Evolutionary conservation across 1,140 invertebrate genomes (phyloP).

Genomic region (Drosophila busckii): DNA sequence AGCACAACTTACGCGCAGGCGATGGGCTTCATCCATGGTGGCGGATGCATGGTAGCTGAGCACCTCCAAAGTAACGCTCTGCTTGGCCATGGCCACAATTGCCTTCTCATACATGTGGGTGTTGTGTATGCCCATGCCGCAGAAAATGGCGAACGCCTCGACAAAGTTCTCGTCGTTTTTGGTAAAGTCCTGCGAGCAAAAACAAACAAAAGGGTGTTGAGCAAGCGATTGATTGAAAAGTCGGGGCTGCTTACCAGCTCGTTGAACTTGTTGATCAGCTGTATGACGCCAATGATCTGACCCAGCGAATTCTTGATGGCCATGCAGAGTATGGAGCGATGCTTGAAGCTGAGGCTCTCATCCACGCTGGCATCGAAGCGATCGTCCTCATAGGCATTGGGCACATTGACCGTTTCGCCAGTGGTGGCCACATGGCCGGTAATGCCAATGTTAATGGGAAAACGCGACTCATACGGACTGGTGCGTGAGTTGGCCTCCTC

Average conservation of each 20-base stretch:
- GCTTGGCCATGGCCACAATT: conserved; percentile 95
- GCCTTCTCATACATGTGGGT: conserved; percentile 98
- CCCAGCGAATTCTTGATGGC: conserved; percentile 93
- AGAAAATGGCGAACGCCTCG: conserved; percentile 98
- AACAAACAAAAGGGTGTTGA: neutral
- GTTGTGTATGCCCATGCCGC: conserved; percentile 98
- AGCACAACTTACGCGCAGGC: conserved; percentile 86
- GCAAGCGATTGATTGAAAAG: neutral
- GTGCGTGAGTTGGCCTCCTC: conserved; percentile 88
- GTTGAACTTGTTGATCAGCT: conserved; percentile 95
- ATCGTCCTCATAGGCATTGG: conserved; percentile 93
- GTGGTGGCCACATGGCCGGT: conserved; percentile 97
- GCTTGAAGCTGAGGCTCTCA: conserved; percentile 87
- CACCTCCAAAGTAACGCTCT: conserved; percentile 96
- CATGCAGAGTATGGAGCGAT: conserved; percentile 93
- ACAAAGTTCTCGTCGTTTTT: conserved; percentile 96
- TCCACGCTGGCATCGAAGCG: conserved; percentile 94
- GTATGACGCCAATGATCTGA: conserved; percentile 95
- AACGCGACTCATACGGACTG: conserved; percentile 93
- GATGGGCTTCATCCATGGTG: conserved; percentile 91
- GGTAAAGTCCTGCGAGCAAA: conserved; percentile 82
- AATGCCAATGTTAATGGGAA: conserved; percentile 97
- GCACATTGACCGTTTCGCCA: conserved; percentile 94
- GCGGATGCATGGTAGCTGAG: conserved; percentile 97
- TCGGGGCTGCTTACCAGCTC: conserved; percentile 82